Conservation (phyloP, 2,797 vertebrate genomes). For the Rhynchotus rufescens region DNA sequence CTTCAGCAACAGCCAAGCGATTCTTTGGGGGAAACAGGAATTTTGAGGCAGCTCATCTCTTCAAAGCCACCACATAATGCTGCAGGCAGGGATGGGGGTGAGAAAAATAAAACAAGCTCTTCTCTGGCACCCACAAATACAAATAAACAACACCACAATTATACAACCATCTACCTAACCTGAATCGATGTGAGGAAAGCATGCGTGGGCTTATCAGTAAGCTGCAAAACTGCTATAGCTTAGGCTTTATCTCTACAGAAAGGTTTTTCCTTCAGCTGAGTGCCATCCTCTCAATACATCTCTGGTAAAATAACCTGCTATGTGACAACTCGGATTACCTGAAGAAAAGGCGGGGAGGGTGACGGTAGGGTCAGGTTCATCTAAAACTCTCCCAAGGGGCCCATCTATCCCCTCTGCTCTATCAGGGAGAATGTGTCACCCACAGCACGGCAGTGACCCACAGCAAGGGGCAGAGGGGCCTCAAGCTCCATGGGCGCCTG, state of each 20-base stretch:
- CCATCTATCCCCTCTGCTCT: accelerated
- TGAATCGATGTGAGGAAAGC: neutral
- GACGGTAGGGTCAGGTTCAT: neutral
- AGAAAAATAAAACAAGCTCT: neutral
- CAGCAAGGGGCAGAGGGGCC: neutral
- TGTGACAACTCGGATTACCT: neutral
- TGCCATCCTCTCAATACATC: neutral
- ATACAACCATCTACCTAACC: neutral
- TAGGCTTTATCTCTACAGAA: neutral
- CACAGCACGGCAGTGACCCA: neutral
- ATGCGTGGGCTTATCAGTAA: neutral
- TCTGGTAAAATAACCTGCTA: neutral
- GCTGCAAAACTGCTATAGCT: neutral
- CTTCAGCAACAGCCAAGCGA: constrained; percentile 10
- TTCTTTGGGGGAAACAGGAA: constrained; percentile 44
- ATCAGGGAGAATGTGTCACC: neutral
- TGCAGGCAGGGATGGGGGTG: neutral
- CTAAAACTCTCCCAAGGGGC: neutral
- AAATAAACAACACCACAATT: neutral
- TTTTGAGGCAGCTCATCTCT: constrained; percentile 36
- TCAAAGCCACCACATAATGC: neutral
- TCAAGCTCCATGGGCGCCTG: neutral
- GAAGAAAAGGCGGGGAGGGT: neutral
- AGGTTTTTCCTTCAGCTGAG: neutral
- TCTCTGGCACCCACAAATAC: neutral